phyloP scores from a whole-genome alignment of 1,140 invertebrate genomes.

The Agrilus planipennis region DNA sequence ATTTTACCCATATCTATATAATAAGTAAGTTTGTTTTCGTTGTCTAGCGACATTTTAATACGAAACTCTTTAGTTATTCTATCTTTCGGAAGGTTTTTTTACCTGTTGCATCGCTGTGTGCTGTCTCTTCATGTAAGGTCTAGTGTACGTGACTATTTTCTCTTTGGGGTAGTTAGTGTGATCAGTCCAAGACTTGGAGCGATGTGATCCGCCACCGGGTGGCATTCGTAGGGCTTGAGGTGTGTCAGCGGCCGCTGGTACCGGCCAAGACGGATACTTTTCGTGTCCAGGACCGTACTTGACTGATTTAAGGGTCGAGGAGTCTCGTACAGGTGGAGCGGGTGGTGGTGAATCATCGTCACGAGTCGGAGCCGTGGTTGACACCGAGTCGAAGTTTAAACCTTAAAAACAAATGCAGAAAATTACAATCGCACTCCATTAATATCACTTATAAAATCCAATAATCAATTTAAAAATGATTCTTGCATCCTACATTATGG shows the following conservation, averaged over 20 bases:
- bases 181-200: slow-evolving; percentile 63
- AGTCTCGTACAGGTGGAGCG: slow-evolving; percentile 53
- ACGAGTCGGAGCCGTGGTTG: slow-evolving; percentile 11
- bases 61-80: no score
- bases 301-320: slow-evolving; percentile 53
- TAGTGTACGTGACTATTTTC: slow-evolving; percentile 49
- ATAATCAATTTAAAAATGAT: no score
- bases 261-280: slow-evolving; percentile 71
- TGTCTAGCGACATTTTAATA: no score
- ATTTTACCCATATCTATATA: no score
- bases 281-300: slow-evolving; percentile 65
- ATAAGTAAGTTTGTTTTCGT: no score
- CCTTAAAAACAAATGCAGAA: no score
- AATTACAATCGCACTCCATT: no score
- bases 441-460: no score
- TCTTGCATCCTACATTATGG: no score
- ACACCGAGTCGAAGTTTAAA: slow-evolving; percentile 12
- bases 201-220: slow-evolving; percentile 42
- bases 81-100: no score
- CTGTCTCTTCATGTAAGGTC: slow-evolving; percentile 53
- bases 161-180: slow-evolving; percentile 65
- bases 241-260: slow-evolving; percentile 39
- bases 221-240: slow-evolving; percentile 38
- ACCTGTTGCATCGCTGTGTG: slow-evolving; percentile 55
- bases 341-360: slow-evolving; percentile 38